A percentile compares a stretch with the other conserved stretches of the same genome.
Evolutionary conservation across 1,140 invertebrate species (phyloP).

Genomic region (Brevipalpus yothersi): DNA sequence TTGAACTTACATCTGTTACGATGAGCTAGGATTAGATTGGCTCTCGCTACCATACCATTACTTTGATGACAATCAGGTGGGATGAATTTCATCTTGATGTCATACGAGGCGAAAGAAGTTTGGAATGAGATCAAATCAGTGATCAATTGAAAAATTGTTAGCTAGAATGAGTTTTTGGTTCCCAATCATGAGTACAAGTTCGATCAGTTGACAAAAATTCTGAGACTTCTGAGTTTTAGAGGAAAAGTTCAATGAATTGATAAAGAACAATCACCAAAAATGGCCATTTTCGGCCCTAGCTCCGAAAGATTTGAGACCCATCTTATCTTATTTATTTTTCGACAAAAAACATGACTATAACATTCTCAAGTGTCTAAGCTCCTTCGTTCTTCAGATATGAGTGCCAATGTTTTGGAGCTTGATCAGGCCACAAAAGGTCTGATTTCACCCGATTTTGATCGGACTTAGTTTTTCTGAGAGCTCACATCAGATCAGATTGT

Average conservation of each 20-base stretch:
- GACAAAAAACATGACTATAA: no score
- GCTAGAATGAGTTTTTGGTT: slow-evolving; percentile 5
- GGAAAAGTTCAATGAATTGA: slow-evolving; percentile 15
- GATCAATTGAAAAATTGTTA: not conserved
- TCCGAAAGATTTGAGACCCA: no score
- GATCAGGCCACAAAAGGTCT: no score
- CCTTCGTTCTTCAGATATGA: no score
- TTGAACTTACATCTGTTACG: slow-evolving; percentile 11
- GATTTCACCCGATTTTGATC: no score
- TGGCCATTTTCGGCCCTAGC: no score
- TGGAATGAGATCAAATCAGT: slow-evolving; percentile 8
- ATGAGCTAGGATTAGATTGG: slow-evolving; percentile 9
- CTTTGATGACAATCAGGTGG: slow-evolving; percentile 8
- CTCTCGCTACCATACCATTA: slow-evolving; percentile 12
- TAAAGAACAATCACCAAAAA: slow-evolving; percentile 17
- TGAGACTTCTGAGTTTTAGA: slow-evolving; percentile 10
- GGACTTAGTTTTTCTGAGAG: no score
- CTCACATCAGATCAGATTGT: no score
- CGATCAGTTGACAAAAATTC: slow-evolving; percentile 14
- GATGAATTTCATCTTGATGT: slow-evolving; percentile 3
- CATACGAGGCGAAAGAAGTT: not conserved
- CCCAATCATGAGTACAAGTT: slow-evolving; percentile 11
- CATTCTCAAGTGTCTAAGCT: no score
- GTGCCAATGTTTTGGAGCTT: no score
- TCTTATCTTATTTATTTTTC: no score